phyloP scores from a whole-genome alignment of 1,140 invertebrate species.

The Lucilia cuprina region DNA sequence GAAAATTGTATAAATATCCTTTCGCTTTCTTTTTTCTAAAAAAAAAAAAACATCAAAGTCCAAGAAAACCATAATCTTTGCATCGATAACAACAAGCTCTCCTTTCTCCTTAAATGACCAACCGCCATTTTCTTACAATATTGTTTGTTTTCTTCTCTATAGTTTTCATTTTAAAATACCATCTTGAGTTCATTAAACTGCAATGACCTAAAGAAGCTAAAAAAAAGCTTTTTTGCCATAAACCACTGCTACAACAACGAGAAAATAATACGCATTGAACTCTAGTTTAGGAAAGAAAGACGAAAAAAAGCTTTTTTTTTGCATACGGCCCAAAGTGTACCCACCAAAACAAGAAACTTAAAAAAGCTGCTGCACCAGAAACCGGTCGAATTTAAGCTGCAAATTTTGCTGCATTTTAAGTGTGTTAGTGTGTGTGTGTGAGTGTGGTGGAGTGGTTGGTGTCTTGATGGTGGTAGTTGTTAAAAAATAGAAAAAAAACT shows the following conservation, averaged over 20 bases:
- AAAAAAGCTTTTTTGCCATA: background rate
- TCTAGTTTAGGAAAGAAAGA: background rate
- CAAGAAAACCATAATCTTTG: background rate
- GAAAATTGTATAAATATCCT: background rate
- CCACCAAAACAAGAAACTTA: background rate
- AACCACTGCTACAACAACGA: background rate
- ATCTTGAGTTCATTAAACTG: background rate
- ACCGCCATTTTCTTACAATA: background rate
- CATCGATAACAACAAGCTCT: background rate
- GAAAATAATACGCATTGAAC: background rate
- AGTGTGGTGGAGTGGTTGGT: too few relatives aligned
- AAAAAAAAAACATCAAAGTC: background rate
- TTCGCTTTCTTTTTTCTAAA: background rate
- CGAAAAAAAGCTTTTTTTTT: background rate
- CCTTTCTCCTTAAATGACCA: background rate
- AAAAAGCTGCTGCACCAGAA: background rate
- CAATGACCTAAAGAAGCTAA: background rate
- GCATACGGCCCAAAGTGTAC: background rate
- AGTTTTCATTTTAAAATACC: background rate
- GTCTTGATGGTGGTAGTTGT: background rate
- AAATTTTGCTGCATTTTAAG: background rate
- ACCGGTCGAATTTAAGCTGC: background rate
- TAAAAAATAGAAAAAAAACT: background rate
- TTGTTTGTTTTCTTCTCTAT: too few relatives aligned
- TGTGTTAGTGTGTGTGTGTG: too few relatives aligned